Evolutionary conservation across 1,140 invertebrate genomes (phyloP), one percentile per base, ranked within the genome.

Genomic region (Philaenus spumarius): DNA sequence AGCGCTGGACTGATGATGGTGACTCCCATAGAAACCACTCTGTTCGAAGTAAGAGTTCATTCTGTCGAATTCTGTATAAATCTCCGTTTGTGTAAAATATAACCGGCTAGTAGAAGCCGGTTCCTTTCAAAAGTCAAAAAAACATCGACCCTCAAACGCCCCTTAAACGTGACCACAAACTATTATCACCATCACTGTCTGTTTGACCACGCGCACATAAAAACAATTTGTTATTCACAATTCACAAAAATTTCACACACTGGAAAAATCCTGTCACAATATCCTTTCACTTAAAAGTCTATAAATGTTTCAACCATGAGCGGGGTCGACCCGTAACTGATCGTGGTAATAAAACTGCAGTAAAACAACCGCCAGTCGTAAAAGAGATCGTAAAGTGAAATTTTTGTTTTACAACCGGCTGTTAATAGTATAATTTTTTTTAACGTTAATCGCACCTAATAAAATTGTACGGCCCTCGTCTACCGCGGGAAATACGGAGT

Each of bases 11-110:
- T 83, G 78, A 69, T 87, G 84, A 70, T 90, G 87, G 66, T 89
- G 87, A 66, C 87, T 83, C 58, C 90, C 90, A 77, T 94, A 94
- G 80, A 94, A 94, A 73, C 90, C 90, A 74, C 86, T 85, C 78
- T 93, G 91, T 77, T 94, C 91, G 74, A 94, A 95, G 76, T 94
- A 95, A 69, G 90, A 93, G 84, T 94, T 94, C 92, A 94, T 95
- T 78, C 77, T 81, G 73, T 69, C 68, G 68, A 67, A 69, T 26
- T 57, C 55, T 34, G 34, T 47, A 35, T 51, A 58, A 37, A 50
- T 58, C 56, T 47, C 48, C 56, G 46, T 48, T 37, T 30, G 22
- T 15, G 19, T 58, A 19, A 14, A 15, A 20, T 34, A n/a, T 15
- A 35, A 51, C 46, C 35, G 35, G 45, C 26, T 48, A 15, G 35